Evolutionary conservation across 2,113 vertebrate genomes (phyloP).

Genomic region (Pituophis catenifer): DNA sequence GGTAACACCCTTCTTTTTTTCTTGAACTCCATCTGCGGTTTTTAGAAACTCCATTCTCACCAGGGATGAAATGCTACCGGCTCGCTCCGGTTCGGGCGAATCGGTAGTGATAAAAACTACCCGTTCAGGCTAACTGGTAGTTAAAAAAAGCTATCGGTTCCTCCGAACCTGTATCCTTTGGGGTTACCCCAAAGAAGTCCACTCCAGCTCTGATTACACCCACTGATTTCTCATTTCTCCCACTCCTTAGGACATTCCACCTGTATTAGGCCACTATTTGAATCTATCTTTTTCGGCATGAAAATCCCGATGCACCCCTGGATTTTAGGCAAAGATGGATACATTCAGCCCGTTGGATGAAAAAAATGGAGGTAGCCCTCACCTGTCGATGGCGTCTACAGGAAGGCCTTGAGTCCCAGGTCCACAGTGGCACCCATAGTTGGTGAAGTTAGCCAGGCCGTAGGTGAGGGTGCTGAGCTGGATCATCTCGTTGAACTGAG

Average conservation of each 20-base stretch:
- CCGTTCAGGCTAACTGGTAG: too few species aligned
- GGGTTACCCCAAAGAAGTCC: background rate
- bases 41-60: too few species aligned
- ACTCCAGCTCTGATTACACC: background rate
- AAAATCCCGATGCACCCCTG: background rate
- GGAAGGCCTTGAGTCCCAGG: slow-evolving; percentile 35
- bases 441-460: slow-evolving; percentile 43
- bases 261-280: background rate
- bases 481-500: slow-evolving; percentile 44
- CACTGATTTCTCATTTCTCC: background rate
- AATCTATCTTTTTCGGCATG: background rate
- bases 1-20: too few species aligned
- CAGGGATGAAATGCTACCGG: too few species aligned
- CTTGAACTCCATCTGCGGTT: too few species aligned
- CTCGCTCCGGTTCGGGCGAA: too few species aligned
- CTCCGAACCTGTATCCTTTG: too few species aligned
- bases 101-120: too few species aligned
- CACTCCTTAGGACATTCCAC: background rate
- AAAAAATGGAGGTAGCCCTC: background rate
- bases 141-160: too few species aligned
- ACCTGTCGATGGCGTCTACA: slow-evolving; percentile 45
- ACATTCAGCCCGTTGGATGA: background rate
- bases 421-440: slow-evolving; percentile 49
- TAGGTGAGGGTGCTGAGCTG: slow-evolving; percentile 29
- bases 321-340: background rate